Percentiles rank a stretch among this genome's conserved stretches.
Conservation (phyloP, 1,140 invertebrate species). For the Psix sp. region DNA sequence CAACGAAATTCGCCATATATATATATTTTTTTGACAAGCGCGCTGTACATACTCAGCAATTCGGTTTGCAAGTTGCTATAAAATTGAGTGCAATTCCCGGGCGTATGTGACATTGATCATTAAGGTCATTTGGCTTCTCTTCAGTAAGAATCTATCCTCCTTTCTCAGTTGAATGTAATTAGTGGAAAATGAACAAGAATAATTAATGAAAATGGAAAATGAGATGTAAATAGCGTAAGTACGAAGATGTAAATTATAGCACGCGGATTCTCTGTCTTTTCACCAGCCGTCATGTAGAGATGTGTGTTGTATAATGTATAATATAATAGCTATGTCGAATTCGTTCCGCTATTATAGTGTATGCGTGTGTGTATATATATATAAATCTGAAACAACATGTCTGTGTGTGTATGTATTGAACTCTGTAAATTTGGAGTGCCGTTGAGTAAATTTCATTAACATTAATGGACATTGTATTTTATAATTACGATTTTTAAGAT, state of each 20-base stretch:
- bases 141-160: background rate
- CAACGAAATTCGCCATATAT: constrained; percentile 23
- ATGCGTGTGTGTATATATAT: constrained; percentile 27
- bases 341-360: constrained; percentile 40
- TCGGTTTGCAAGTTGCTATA: constrained; percentile 29
- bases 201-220: constrained; percentile 8
- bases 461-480: constrained; percentile 55
- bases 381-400: constrained; percentile 28
- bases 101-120: background rate
- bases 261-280: constrained; percentile 15
- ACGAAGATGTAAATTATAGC: constrained; percentile 20
- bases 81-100: constrained; percentile 21
- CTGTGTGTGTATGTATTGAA: no score
- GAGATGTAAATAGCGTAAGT: constrained; percentile 22
- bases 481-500: constrained; percentile 57
- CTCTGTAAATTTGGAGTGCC: constrained; percentile 37
- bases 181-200: background rate
- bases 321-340: constrained; percentile 19
- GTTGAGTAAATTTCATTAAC: constrained; percentile 49
- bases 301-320: constrained; percentile 42
- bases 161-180: no score
- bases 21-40: constrained; percentile 20
- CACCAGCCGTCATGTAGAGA: constrained; percentile 13
- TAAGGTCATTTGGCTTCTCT: background rate
- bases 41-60: constrained; percentile 43